Conservation (phyloP, 1,140 invertebrate genomes). For the Samia ricini region DNA sequence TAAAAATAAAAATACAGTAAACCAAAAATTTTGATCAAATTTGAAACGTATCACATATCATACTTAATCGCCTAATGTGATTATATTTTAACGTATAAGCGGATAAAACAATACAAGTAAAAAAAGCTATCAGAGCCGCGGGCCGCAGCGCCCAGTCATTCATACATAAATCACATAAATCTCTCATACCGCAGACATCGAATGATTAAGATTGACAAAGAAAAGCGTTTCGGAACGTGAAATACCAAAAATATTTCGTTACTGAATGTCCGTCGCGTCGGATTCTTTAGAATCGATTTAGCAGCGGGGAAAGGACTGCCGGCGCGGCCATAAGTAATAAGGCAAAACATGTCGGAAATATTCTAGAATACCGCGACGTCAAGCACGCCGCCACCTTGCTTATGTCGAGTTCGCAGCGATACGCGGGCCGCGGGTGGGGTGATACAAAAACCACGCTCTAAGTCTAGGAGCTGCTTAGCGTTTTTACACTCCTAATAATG, state of each 20-base stretch:
- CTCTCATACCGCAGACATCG: conserved; percentile 32
- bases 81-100: too few relatives aligned
- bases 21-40: too few relatives aligned
- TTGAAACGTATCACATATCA: too few relatives aligned
- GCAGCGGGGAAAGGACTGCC: conserved; percentile 30
- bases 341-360: conserved; percentile 52
- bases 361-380: conserved; percentile 37
- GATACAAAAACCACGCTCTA: conserved; percentile 34
- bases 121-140: background rate
- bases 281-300: conserved; percentile 51
- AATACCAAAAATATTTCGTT: conserved; percentile 15
- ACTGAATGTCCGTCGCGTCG: background rate
- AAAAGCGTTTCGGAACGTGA: conserved; percentile 34
- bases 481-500: too few relatives aligned
- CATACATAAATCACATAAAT: conserved; percentile 18
- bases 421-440: conserved; percentile 57
- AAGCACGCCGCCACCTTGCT: conserved; percentile 32
- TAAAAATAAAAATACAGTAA: too few relatives aligned
- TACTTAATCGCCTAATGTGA: too few relatives aligned
- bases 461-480: background rate
- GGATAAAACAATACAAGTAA: conserved; percentile 19
- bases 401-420: conserved; percentile 36
- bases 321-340: conserved; percentile 44
- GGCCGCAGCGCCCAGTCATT: too few relatives aligned
- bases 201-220: conserved; percentile 42